Percentiles rank a stretch among this genome's conserved stretches.
Conservation (phyloP, 92 coral and sea anemone species). For the Porites evermanni region DNA sequence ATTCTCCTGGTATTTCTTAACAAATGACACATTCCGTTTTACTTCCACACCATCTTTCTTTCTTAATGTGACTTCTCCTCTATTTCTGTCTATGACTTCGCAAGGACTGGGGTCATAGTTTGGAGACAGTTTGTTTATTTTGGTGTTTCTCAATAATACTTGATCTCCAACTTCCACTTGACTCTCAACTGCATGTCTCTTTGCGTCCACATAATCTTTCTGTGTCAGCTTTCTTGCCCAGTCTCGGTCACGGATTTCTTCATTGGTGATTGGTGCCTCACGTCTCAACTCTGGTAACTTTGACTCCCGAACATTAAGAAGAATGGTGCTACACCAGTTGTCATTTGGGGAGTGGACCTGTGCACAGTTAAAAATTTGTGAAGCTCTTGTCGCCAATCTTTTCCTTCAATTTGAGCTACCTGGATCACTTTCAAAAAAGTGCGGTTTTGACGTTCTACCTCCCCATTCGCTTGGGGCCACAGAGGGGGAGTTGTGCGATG, state of each 20-base stretch:
- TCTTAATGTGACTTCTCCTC: not conserved
- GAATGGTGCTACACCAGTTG: conserved; percentile 30
- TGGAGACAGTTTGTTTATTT: not conserved
- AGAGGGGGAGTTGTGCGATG: too few relatives aligned
- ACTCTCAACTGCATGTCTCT: too few relatives aligned
- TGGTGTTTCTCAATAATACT: conserved; percentile 2
- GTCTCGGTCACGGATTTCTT: too few relatives aligned
- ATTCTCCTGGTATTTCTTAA: not conserved
- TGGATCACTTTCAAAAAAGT: too few relatives aligned
- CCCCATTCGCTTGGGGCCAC: too few relatives aligned
- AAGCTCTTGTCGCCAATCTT: too few relatives aligned
- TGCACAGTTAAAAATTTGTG: conserved; percentile 5
- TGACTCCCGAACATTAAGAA: conserved; percentile 23
- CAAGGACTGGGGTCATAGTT: conserved; percentile 18
- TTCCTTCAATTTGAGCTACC: too few relatives aligned
- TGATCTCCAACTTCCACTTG: too few relatives aligned
- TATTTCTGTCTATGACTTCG: conserved; percentile 28
- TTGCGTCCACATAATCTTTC: conserved; percentile 25
- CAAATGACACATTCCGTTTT: too few relatives aligned
- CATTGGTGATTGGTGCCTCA: too few relatives aligned
- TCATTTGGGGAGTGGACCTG: conserved; percentile 5
- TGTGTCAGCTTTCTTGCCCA: conserved; percentile 35
- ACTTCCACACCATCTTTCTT: conserved; percentile 17
- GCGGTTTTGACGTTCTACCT: too few relatives aligned
- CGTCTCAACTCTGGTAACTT: conserved; percentile 16